phyloP scores from a whole-genome alignment of 2,888 invertebrate genomes.

The Athripsodes cinereus region DNA sequence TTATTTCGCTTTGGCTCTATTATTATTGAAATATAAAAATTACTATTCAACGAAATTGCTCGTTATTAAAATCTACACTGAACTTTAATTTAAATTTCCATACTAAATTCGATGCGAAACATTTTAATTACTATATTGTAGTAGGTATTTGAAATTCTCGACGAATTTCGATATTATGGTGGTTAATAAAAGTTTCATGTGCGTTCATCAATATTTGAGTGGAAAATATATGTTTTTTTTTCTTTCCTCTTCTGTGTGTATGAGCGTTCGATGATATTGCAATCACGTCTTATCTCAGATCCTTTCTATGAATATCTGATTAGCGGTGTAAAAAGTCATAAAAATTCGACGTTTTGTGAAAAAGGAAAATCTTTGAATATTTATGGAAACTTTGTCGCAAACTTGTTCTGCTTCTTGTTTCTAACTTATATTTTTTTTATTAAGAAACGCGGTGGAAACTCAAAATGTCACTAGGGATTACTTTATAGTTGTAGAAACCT shows the following conservation, averaged over 20 bases:
- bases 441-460: background rate
- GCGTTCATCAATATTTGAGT: background rate
- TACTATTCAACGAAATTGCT: no score
- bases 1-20: no score
- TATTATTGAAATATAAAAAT: no score
- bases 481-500: background rate
- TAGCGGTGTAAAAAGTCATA: background rate
- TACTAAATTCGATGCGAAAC: no score
- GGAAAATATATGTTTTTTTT: background rate
- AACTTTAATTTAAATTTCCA: no score
- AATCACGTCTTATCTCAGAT: background rate
- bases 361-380: background rate
- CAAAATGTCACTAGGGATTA: background rate
- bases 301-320: conserved; percentile 1
- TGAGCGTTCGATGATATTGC: background rate
- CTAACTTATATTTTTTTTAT: background rate
- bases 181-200: no score
- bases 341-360: background rate
- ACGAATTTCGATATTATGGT: no score
- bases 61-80: no score
- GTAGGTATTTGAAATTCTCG: no score
- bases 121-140: no score
- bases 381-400: conserved; percentile 1
- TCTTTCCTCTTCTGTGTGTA: background rate
- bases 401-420: background rate